phyloP scores from a whole-genome alignment of 2,113 vertebrate species.

The Meleagris gallopavo region DNA sequence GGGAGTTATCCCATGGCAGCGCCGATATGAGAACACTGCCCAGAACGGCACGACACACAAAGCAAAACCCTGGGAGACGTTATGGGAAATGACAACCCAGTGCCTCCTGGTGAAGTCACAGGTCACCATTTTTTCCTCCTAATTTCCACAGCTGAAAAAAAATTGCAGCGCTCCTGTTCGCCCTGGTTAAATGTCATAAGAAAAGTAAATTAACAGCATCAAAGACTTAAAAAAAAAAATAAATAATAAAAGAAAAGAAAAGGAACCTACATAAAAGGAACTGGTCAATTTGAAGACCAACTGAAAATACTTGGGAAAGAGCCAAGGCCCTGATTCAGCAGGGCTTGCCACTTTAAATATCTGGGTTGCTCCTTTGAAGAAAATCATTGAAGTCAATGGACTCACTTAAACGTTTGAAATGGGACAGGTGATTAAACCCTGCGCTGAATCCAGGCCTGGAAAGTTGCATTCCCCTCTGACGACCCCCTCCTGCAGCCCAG shows the following conservation, averaged over 20 bases:
- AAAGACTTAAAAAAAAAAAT: background rate
- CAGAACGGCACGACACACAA: background rate
- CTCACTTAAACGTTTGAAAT: slow-evolving; percentile 35
- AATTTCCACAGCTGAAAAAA: slow-evolving; percentile 12
- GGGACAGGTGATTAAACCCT: slow-evolving; percentile 18
- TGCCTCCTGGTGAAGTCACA: slow-evolving; percentile 38
- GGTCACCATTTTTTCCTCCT: slow-evolving; percentile 18
- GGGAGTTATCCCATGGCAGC: background rate
- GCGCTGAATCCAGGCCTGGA: background rate
- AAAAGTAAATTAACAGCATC: slow-evolving; percentile 48
- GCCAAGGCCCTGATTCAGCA: slow-evolving; percentile 3
- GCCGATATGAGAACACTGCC: background rate
- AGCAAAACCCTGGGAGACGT: background rate
- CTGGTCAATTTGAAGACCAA: slow-evolving; percentile 39
- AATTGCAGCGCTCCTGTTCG: background rate
- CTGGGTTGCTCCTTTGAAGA: slow-evolving; percentile 45
- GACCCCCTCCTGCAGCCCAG: background rate
- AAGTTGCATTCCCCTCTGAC: background rate
- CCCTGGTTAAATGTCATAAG: background rate
- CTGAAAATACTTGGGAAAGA: background rate
- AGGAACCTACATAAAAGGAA: background rate
- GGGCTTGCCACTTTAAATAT: background rate
- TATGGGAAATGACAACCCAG: slow-evolving; percentile 14
- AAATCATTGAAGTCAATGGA: slow-evolving; percentile 50
- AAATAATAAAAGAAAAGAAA: background rate